Evolutionary conservation across 2,888 invertebrate species (phyloP).

Genomic region (Athetis lepigone): DNA sequence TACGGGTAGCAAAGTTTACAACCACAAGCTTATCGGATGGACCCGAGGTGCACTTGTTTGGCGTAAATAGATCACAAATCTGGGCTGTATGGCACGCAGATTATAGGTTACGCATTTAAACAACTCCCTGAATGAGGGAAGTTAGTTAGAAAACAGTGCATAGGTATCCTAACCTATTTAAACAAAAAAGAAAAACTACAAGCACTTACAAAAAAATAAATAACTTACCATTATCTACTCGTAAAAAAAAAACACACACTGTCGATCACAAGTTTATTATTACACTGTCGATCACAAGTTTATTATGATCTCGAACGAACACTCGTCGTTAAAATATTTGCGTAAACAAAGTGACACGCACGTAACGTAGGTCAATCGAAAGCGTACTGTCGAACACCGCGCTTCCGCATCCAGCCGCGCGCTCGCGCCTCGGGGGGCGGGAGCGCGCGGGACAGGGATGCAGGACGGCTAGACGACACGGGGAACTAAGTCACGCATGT

Average conservation of each 20-base stretch:
- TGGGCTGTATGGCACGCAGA: no score
- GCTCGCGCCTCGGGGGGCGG: not conserved
- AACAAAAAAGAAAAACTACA: no score
- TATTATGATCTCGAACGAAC: conserved; percentile 8
- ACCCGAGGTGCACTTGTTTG: no score
- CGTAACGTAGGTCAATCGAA: conserved; percentile 4
- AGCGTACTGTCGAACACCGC: conserved; percentile 6
- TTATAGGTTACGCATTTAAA: no score
- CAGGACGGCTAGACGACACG: conserved; percentile 1
- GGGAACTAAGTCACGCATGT: not conserved
- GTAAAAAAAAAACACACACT: no score
- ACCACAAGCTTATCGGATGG: not conserved
- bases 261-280: not conserved
- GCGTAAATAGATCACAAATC: no score
- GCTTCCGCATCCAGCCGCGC: not conserved
- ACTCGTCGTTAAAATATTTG: not conserved
- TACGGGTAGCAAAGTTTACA: not conserved
- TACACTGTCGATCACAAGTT: conserved; percentile 6
- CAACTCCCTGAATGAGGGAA: no score
- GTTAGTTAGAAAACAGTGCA: no score
- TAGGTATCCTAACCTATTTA: no score
- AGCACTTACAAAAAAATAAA: not conserved
- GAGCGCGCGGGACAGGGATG: not conserved
- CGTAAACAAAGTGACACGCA: conserved; percentile 2
- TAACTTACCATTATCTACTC: conserved; percentile 11